Evolutionary conservation across 2,797 vertebrate species (phyloP).

Genomic region (Eulemur rubriventer): DNA sequence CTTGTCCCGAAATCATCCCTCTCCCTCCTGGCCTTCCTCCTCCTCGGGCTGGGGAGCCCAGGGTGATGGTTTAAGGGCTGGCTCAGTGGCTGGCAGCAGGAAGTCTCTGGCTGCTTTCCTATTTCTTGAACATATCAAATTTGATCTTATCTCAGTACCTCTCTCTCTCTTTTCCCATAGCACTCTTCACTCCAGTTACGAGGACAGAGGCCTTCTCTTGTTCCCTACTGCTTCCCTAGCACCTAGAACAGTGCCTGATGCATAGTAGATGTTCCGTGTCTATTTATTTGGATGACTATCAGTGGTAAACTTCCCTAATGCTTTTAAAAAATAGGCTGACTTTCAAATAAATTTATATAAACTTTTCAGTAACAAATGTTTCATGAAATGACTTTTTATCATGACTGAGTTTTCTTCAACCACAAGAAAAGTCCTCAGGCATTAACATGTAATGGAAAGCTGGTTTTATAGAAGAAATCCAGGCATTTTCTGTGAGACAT

Average conservation of each 20-base stretch:
- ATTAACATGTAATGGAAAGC: not conserved
- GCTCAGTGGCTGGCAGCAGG: fast-evolving
- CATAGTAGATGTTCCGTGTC: not conserved
- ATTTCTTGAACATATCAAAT: not conserved
- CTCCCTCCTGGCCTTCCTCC: no score
- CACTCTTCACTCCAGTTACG: not conserved
- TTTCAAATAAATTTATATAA: slow-evolving; percentile 19
- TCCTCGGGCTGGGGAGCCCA: fast-evolving
- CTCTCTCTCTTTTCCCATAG: not conserved
- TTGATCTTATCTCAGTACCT: not conserved
- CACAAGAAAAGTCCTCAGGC: not conserved
- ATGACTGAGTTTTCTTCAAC: slow-evolving; percentile 10
- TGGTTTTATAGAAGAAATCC: slow-evolving; percentile 22
- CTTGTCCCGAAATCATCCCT: not conserved
- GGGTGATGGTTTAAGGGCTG: fast-evolving
- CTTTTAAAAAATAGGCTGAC: slow-evolving; percentile 7
- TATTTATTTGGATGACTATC: slow-evolving; percentile 3
- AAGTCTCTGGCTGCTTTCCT: not conserved
- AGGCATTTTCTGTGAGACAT: slow-evolving; percentile 2
- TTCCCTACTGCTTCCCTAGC: not conserved
- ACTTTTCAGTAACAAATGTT: slow-evolving; percentile 1
- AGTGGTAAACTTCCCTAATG: slow-evolving; percentile 23
- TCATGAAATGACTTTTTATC: slow-evolving; percentile 18
- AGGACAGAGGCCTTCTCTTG: not conserved
- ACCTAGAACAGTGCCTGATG: not conserved